A percentile compares a stretch with the other conserved stretches of the same genome.
phyloP scores from a whole-genome alignment of 2,797 vertebrate genomes.

The Phylloscopus collybita region DNA sequence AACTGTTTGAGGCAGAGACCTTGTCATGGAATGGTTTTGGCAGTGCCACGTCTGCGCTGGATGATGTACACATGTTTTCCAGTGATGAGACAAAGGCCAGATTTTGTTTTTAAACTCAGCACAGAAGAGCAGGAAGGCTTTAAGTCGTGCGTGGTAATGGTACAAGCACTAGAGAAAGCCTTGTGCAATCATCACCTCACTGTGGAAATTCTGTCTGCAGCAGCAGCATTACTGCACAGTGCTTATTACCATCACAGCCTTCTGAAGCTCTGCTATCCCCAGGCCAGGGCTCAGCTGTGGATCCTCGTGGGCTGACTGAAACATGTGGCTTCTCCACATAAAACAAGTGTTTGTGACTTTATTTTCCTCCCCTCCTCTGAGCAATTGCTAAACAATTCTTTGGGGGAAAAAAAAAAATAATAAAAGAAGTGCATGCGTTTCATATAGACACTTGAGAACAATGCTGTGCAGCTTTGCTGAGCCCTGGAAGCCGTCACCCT shows the following conservation, averaged over 20 bases:
- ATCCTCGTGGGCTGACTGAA: background rate
- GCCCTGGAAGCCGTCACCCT: slow-evolving; percentile 12
- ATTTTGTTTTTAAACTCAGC: background rate
- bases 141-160: background rate
- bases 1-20: background rate
- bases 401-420: background rate
- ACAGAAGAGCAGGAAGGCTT: background rate
- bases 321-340: slow-evolving; percentile 42
- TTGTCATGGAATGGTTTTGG: background rate
- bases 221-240: background rate
- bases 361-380: slow-evolving; percentile 27
- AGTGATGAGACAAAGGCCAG: background rate
- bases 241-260: background rate
- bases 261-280: background rate
- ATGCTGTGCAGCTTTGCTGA: slow-evolving; percentile 2
- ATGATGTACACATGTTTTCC: background rate
- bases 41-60: background rate
- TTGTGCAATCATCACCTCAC: background rate
- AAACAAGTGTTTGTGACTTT: slow-evolving; percentile 36
- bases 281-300: slow-evolving; percentile 14
- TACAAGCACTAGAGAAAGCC: background rate
- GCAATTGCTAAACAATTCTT: slow-evolving; percentile 43
- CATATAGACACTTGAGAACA: slow-evolving; percentile 15
- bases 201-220: slow-evolving; percentile 26
- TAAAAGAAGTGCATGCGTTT: background rate